Conservation (phyloP, 1,140 invertebrate species). For the Sipha flava region DNA sequence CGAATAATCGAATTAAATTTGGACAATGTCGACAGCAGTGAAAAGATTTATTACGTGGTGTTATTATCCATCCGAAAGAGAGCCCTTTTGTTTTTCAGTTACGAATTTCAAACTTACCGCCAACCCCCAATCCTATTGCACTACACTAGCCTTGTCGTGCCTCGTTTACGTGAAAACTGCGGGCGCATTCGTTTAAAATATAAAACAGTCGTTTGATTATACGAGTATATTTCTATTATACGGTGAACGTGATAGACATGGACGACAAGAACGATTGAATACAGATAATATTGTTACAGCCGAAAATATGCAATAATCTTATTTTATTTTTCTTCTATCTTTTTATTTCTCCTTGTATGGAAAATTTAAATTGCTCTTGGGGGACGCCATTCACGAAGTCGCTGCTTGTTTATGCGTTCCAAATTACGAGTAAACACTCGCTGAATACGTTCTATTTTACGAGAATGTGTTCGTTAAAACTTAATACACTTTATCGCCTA, state of each 20-base stretch:
- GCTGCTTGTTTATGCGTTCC: not conserved
- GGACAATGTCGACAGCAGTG: not conserved
- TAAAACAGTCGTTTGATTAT: not conserved
- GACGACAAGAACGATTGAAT: not conserved
- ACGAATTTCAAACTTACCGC: not conserved
- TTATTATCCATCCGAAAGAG: conserved; percentile 10
- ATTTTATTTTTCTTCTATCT: not conserved
- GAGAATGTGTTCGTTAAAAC: not conserved
- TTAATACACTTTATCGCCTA: not conserved
- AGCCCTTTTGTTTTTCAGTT: not conserved
- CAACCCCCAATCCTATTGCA: not conserved
- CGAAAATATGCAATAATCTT: not conserved
- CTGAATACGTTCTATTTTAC: not conserved
- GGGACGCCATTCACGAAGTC: not conserved
- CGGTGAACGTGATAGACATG: too few relatives aligned
- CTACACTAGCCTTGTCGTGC: too few relatives aligned
- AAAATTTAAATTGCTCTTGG: not conserved
- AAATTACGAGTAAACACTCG: not conserved
- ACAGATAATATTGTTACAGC: not conserved
- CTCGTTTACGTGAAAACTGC: not conserved
- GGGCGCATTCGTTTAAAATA: not conserved
- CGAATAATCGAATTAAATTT: conserved; percentile 8
- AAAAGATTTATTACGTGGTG: conserved; percentile 9
- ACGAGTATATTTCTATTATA: too few relatives aligned
- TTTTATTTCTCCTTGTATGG: not conserved